A percentile compares a stretch with the other conserved stretches of the same genome.
Conservation (phyloP, 2,888 invertebrate genomes). For the Ophioninae sp. region DNA sequence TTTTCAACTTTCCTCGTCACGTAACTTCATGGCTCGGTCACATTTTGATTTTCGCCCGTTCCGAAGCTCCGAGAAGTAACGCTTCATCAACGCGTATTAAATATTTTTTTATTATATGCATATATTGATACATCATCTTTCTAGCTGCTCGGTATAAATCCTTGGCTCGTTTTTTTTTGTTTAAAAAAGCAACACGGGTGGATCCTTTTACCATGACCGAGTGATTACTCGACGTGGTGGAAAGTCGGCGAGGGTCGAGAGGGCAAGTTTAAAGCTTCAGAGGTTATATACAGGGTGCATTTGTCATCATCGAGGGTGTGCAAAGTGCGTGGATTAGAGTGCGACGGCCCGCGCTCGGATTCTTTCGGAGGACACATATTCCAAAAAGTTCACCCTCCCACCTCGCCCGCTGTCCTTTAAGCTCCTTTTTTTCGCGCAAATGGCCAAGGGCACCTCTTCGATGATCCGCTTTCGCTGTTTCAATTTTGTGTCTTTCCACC, state of each 20-base stretch:
- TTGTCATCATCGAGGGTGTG: conserved; percentile 31
- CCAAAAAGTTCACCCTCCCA: conserved; percentile 4
- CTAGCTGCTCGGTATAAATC: too few relatives aligned
- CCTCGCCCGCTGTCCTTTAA: conserved; percentile 24
- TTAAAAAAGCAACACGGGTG: conserved; percentile 10
- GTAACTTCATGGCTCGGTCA: conserved; percentile 31
- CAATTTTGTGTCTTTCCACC: conserved; percentile 73
- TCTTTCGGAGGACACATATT: conserved; percentile 15
- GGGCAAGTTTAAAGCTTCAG: not conserved
- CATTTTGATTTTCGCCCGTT: conserved; percentile 3
- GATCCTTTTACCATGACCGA: conserved; percentile 11
- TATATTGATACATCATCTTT: too few relatives aligned
- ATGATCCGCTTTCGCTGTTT: conserved; percentile 79
- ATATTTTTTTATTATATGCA: too few relatives aligned
- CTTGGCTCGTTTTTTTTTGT: too few relatives aligned
- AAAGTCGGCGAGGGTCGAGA: not conserved
- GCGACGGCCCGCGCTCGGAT: conserved; percentile 31
- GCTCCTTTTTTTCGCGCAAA: conserved; percentile 22
- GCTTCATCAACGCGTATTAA: too few relatives aligned
- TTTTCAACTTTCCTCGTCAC: conserved; percentile 51
- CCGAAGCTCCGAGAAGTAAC: too few relatives aligned
- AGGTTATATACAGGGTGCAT: conserved; percentile 24
- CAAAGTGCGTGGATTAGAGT: conserved; percentile 58
- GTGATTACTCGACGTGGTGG: conserved; percentile 34
- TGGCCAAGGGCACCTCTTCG: conserved; percentile 60